These are phyloP conservation scores for Etheostoma nigrum DNA, from an alignment of 2,797 vertebrate species.

Conservation along the genomic window DNA sequence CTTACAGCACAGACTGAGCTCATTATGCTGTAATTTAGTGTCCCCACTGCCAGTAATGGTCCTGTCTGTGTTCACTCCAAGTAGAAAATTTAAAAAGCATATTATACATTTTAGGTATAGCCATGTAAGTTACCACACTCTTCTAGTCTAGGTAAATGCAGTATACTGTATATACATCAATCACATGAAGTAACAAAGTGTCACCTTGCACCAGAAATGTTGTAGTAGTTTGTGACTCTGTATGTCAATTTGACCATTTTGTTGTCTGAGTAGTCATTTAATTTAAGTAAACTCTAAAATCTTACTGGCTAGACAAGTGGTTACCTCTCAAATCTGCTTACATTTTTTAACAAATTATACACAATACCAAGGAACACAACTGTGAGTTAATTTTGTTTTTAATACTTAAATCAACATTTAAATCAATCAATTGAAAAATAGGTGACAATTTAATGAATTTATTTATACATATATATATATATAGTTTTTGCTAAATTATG, in stretches of 20 bases:
- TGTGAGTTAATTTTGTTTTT: not conserved
- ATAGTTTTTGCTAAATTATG: not conserved
- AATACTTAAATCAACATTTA: not conserved
- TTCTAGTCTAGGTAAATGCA: not conserved
- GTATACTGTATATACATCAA: not conserved
- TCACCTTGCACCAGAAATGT: not conserved
- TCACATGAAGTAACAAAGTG: not conserved
- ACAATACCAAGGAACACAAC: not conserved
- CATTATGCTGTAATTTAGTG: constrained; percentile 67
- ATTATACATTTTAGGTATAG: not conserved
- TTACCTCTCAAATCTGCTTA: not conserved
- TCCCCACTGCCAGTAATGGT: constrained; percentile 43
- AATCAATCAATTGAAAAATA: not conserved
- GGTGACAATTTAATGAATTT: not conserved
- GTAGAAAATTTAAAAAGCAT: not conserved
- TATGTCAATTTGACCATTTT: constrained; percentile 4
- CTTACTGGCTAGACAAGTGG: not conserved
- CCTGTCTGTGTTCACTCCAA: constrained; percentile 25
- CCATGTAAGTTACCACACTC: not conserved
- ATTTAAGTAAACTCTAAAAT: not conserved
- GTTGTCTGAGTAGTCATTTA: not conserved
- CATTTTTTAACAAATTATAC: constrained; percentile 7
- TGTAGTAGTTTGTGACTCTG: not conserved
- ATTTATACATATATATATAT: too few species aligned
- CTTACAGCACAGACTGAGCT: constrained; percentile 59